Percentiles rank a stretch among this genome's conserved stretches.
phyloP scores from a whole-genome alignment of 2,113 vertebrate genomes.

The Sander lucioperca region DNA sequence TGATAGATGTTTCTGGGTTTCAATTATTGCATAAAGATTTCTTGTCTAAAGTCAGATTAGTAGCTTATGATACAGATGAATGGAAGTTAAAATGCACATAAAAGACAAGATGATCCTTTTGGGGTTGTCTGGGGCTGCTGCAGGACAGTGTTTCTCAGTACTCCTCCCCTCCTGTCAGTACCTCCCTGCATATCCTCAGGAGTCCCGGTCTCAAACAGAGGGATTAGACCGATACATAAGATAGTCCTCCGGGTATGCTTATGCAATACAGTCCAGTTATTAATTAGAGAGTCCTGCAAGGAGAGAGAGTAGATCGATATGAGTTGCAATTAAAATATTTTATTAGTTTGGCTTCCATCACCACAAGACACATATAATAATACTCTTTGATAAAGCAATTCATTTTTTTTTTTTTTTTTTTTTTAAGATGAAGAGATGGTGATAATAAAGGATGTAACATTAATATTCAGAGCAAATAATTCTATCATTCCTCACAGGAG shows the following conservation, averaged over 20 bases:
- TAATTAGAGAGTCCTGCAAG: conserved; percentile 57
- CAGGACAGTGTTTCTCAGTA: conserved; percentile 69
- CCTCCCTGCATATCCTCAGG: conserved; percentile 45
- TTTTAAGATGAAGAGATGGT: background rate
- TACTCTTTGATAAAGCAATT: conserved; percentile 26
- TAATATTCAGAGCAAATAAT: conserved; percentile 26
- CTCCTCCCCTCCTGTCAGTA: conserved; percentile 29
- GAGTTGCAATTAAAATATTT: conserved; percentile 39
- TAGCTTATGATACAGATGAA: conserved; percentile 16
- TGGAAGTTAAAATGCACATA: conserved; percentile 35
- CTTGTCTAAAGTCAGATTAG: background rate
- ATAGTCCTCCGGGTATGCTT: conserved; percentile 38
- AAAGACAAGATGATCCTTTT: conserved; percentile 29
- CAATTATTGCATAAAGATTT: conserved; percentile 34
- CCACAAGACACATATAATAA: conserved; percentile 13
- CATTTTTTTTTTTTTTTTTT: background rate
- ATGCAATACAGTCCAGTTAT: conserved; percentile 42
- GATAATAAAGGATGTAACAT: conserved; percentile 17
- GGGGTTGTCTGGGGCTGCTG: conserved; percentile 35
- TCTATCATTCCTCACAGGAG: conserved; percentile 17
- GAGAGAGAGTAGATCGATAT: conserved; percentile 37
- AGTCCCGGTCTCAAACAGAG: conserved; percentile 54
- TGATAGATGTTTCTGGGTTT: conserved; percentile 15
- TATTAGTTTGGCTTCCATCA: conserved; percentile 34
- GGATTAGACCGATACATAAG: conserved; percentile 47